phyloP scores from a whole-genome alignment of 2,113 vertebrate genomes.

The Nothobranchius kuhntae region DNA sequence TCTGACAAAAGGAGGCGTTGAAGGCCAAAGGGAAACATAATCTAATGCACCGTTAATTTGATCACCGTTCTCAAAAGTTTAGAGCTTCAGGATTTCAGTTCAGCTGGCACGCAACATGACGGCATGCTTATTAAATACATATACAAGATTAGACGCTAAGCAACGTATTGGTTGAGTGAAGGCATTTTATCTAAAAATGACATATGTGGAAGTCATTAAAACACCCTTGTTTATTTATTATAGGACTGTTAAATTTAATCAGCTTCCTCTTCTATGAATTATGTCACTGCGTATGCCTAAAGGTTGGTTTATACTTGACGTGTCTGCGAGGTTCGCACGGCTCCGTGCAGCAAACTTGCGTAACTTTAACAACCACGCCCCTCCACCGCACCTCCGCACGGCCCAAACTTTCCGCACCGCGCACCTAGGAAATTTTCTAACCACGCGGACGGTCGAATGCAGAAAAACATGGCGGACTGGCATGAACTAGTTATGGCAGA shows the following conservation, averaged over 20 bases:
- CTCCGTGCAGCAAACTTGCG: too few relatives aligned
- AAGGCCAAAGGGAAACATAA: conserved; percentile 59
- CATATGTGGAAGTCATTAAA: conserved; percentile 28
- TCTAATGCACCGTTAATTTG: conserved; percentile 47
- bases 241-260: not conserved
- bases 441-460: too few relatives aligned
- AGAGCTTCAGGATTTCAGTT: conserved; percentile 20
- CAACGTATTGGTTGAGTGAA: conserved; percentile 7
- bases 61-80: conserved; percentile 27
- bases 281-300: not conserved
- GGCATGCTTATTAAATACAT: conserved; percentile 45
- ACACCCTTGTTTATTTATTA: conserved; percentile 8
- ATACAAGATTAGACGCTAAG: conserved; percentile 20
- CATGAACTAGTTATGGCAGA: too few relatives aligned
- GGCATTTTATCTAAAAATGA: conserved; percentile 7
- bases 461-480: too few relatives aligned
- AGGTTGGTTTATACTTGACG: too few relatives aligned
- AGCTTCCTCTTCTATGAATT: not conserved
- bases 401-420: too few relatives aligned
- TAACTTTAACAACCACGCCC: too few relatives aligned
- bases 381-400: too few relatives aligned
- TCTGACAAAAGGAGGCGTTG: conserved; percentile 13
- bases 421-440: too few relatives aligned
- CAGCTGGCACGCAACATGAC: conserved; percentile 57
- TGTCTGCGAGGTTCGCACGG: too few relatives aligned